Percentiles rank a stretch among this genome's conserved stretches.
These are phyloP conservation scores for Morinoia aosen DNA, from an alignment of 2,888 invertebrate genomes.

Conservation along the genomic window DNA sequence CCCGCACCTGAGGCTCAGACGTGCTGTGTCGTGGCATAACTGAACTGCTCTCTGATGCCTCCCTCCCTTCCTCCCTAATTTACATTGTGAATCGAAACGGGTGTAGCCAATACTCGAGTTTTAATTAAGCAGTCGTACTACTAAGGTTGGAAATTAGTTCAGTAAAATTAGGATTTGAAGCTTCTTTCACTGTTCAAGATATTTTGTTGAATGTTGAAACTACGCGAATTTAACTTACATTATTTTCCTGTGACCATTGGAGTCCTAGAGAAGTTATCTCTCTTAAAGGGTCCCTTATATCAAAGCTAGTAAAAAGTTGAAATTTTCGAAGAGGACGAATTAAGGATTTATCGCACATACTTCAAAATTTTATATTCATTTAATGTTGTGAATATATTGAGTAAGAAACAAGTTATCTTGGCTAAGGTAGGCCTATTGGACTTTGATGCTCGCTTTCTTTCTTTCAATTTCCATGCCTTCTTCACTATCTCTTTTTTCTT, in stretches of 20 bases:
- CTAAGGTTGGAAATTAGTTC: neutral
- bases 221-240: too few relatives aligned
- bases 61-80: too few relatives aligned
- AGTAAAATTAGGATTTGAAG: neutral
- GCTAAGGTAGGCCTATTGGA: too few relatives aligned
- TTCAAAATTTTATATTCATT: neutral
- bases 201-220: neutral
- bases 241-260: neutral
- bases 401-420: neutral
- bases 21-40: too few relatives aligned
- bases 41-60: too few relatives aligned
- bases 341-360: neutral
- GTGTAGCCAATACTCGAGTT: too few relatives aligned
- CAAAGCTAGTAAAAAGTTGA: neutral
- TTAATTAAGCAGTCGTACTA: neutral
- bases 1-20: slow-evolving; percentile 51
- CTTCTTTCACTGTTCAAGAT: neutral
- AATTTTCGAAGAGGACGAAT: neutral
- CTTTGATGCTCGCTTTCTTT: too few relatives aligned
- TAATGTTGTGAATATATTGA: neutral
- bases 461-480: neutral
- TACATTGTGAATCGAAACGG: too few relatives aligned
- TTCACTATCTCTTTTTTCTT: neutral
- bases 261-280: neutral
- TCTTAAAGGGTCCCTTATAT: neutral